Percentiles rank a stretch among this genome's conserved stretches.
Conservation (phyloP, 2,113 vertebrate species). For the Colinus virginianus region DNA sequence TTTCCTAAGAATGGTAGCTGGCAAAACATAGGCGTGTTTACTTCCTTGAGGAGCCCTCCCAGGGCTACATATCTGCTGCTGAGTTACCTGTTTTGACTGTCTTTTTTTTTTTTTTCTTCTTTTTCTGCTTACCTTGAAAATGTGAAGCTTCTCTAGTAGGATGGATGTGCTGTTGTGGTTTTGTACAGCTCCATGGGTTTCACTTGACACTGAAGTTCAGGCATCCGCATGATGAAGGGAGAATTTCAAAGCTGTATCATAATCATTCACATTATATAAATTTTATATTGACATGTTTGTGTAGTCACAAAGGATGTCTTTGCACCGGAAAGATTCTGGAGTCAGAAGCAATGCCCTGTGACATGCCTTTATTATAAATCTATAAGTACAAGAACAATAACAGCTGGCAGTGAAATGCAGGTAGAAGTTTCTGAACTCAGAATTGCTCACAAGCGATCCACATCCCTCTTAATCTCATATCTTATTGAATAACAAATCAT, state of each 20-base stretch:
- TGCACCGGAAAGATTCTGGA: neutral
- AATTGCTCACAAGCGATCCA: conserved; percentile 13
- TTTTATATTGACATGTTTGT: neutral
- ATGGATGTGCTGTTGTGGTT: neutral
- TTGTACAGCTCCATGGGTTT: neutral
- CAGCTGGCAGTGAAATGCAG: neutral
- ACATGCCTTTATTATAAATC: neutral
- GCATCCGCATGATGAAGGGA: neutral
- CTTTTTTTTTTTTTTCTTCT: neutral
- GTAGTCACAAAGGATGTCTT: neutral
- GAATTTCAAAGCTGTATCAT: neutral
- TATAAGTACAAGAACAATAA: neutral
- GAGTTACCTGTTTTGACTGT: neutral
- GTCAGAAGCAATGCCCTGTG: neutral
- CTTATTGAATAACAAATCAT: conserved; percentile 20
- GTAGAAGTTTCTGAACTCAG: neutral
- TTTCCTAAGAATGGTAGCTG: fast-evolving
- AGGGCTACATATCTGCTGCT: neutral
- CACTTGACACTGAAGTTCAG: neutral
- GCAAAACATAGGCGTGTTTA: neutral
- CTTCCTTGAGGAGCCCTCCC: neutral
- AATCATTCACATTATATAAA: neutral
- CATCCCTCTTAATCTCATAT: conserved; percentile 5
- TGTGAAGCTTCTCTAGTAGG: neutral
- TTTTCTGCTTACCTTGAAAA: neutral